Evolutionary conservation across 2,888 invertebrate species (phyloP), one percentile per base, ranked within the genome.

Genomic region (Polydrusus tereticollis): DNA sequence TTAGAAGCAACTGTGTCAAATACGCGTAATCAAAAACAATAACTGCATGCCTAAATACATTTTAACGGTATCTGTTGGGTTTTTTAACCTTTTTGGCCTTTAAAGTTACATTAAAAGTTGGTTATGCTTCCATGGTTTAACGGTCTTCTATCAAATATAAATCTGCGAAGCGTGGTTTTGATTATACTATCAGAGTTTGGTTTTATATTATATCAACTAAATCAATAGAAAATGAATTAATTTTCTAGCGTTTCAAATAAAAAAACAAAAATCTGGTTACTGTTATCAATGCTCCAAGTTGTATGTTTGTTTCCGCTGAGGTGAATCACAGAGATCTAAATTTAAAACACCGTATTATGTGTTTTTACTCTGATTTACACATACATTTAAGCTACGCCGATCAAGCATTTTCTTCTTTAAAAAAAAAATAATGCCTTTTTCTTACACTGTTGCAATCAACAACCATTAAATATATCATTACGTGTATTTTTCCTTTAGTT

Each of bases 271-370:
- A 59, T 59, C 59, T 59, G 59, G 41, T 26, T 41, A 26, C 41
- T 59, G 41, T 41, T 59, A 59, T 59, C 59, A 59, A 14, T 43
- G 41, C 21, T 59, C 26, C 43, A 59, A 23, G 26, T 59, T 59
- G n/a, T 23, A 59, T 59, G 59, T 59, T 26, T 43, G 26, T 41
- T 59, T 59, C 26, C 43, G 14, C 23, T 36, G 26, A 23, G 10
- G 23, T 43, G 43, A 59, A 43, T 43, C 59, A 43, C 59, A 43
- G 23, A 43, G 43, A 23, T 58, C 59, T 59, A 59, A 23, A 43
- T 43, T 59, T 59, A 59, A 59, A 59, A 21, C 41, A 1, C 23
- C 43, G 8, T 21, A 43, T 43, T 59, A 43, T 59, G 43, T 43
- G 59, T 43, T 59, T 59, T 59, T 59, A 59, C 59, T 59, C 16